A percentile compares a stretch with the other conserved stretches of the same genome.
These are phyloP conservation scores for Piscicola geometra DNA, from an alignment of 2,888 invertebrate species.

Conservation along the genomic window DNA sequence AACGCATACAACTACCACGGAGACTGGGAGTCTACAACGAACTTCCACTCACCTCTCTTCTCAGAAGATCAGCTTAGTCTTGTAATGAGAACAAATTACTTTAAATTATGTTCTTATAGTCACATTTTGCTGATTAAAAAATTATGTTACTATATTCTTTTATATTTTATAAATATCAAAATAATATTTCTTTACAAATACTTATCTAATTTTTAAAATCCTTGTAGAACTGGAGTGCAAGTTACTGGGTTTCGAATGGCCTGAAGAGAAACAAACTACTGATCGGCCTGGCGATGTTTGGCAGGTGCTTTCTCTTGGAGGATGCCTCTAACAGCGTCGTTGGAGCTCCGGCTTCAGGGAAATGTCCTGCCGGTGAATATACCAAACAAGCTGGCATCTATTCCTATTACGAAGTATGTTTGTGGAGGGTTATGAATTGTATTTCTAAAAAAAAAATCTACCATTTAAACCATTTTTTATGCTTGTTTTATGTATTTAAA, in stretches of 20 bases:
- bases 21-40: background rate
- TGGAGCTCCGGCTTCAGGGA: slow-evolving; percentile 46
- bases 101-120: no score
- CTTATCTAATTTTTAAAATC: no score
- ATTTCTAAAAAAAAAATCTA: no score
- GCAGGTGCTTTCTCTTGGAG: slow-evolving; percentile 47
- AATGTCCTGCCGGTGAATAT: slow-evolving; percentile 45
- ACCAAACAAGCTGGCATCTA: slow-evolving; percentile 48
- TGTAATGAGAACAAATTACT: no score
- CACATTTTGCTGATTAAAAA: no score
- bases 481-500: no score
- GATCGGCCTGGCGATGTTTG: slow-evolving; percentile 49
- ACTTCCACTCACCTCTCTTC: background rate
- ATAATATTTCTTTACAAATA: background rate
- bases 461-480: no score
- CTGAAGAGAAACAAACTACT: slow-evolving; percentile 47
- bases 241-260: slow-evolving; percentile 48
- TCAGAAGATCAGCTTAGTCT: background rate
- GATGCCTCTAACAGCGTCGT: slow-evolving; percentile 42
- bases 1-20: slow-evolving; percentile 1
- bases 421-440: no score
- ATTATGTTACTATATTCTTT: background rate
- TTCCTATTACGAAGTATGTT: slow-evolving; percentile 50
- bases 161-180: background rate
- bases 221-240: slow-evolving; percentile 40